Evolutionary conservation across 2,888 invertebrate species (phyloP).

Genomic region (Ophioninae sp.): DNA sequence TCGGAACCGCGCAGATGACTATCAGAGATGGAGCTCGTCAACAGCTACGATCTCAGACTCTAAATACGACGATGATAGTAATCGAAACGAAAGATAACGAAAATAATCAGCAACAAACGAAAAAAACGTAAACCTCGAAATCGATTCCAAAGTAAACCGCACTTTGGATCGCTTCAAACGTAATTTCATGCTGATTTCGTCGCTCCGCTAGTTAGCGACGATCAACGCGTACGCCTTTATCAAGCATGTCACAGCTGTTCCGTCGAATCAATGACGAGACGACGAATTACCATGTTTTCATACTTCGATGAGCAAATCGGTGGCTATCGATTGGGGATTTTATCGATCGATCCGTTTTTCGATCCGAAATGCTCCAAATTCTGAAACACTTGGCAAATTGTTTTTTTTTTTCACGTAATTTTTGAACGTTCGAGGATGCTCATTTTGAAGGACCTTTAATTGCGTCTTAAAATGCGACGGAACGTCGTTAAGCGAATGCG

Average conservation of each 20-base stretch:
- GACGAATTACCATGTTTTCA: background rate
- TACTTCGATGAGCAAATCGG: background rate
- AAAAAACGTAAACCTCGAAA: background rate
- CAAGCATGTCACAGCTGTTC: slow-evolving; percentile 4
- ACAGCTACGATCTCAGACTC: slow-evolving; percentile 69
- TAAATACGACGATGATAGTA: slow-evolving; percentile 20
- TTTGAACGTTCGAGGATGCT: too few species aligned
- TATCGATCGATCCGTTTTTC: background rate
- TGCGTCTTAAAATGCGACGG: too few species aligned
- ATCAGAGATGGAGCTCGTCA: slow-evolving; percentile 75
- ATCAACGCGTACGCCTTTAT: slow-evolving; percentile 13
- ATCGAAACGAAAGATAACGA: background rate
- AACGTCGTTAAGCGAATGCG: too few species aligned
- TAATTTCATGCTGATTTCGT: background rate
- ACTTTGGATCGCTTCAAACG: slow-evolving; percentile 1
- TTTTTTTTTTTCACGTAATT: too few species aligned
- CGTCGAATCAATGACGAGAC: slow-evolving; percentile 12
- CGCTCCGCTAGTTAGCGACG: slow-evolving; percentile 8
- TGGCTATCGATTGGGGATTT: background rate
- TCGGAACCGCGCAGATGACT: slow-evolving; percentile 87
- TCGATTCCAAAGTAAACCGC: slow-evolving; percentile 9
- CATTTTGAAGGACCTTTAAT: too few species aligned
- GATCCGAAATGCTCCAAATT: background rate
- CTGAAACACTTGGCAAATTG: background rate
- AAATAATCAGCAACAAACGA: too few species aligned